Base-by-base conservation (phyloP, 92 coral and sea anemone species). In the Epizoanthus fatuus region DNA sequence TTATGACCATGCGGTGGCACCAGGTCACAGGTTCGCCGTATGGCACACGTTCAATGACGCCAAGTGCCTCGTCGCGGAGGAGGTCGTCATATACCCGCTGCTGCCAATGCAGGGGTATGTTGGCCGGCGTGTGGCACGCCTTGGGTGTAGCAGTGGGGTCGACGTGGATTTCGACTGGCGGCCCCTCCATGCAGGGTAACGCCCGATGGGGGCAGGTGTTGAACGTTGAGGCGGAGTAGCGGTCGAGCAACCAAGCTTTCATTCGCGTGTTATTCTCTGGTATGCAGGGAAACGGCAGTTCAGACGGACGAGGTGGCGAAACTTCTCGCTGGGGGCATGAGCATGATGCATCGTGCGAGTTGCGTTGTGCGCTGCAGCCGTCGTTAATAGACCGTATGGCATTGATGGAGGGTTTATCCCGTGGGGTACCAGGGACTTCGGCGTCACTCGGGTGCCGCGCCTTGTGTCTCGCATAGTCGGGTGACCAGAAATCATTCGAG, bases 131-230 rank as follows among this genome's bases (percentile, higher is more conserved):
- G 74, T 80, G 85, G 85, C 85, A 80, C 19, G 85, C 60, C 45
- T 80, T 80, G 1, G 85, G 85, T 6, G 85, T 80, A 17, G 85
- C 85, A 16, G 58, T 9, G 13, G 70, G 74, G 45, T 80, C 85
- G 63, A 80, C 74, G 55, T 80, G 85, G 6, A 80, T 80, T 42
- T 80, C 85, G 1, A 64, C 53, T 13, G 74, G 59, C 19, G 85
- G 75, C 63, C 85, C 74, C 74, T 63, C 74, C 85, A 80, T 80
- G 45, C 85, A 47, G 51, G 85, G 85, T 44, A 80, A 45, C 52
- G 85, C 59, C 38, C 74, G 85, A 44, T 80, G 85, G 38, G 85
- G 85, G 19, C 85, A 80, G 35, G 85, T 80, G 85, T 80, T 80
- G 85, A 80, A 80, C 37, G 85, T 63, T 2, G 85, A 80, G 12